Percentiles rank a stretch among this genome's conserved stretches.
These are phyloP conservation scores for Brachystomella parvula DNA, from an alignment of 1,140 invertebrate genomes.

Conservation along the genomic window DNA sequence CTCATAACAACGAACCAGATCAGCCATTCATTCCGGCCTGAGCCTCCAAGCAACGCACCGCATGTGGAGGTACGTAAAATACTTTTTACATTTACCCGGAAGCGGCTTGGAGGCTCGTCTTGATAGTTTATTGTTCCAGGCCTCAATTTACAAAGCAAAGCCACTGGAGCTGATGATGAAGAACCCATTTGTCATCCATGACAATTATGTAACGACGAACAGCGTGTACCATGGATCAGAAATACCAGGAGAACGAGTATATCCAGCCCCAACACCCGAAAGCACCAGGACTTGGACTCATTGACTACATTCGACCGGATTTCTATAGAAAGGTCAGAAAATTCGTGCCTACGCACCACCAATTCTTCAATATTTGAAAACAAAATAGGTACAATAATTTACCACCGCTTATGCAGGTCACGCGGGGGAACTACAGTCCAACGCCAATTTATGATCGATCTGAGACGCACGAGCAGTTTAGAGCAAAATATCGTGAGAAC, in stretches of 20 bases:
- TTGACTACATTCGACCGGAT: slow-evolving; percentile 13
- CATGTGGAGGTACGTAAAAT: not conserved
- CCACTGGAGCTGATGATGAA: slow-evolving; percentile 6
- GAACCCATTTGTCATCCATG: not conserved
- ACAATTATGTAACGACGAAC: slow-evolving; percentile 13
- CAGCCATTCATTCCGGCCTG: not conserved
- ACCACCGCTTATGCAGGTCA: not conserved
- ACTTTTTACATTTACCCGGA: not conserved
- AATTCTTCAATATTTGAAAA: too few species aligned
- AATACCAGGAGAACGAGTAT: slow-evolving; percentile 12
- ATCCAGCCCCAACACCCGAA: slow-evolving; percentile 5
- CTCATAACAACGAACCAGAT: not conserved
- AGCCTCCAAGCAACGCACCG: not conserved
- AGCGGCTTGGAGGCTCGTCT: not conserved
- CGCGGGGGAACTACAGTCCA: not conserved
- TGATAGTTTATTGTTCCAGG: not conserved
- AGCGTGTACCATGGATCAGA: slow-evolving; percentile 8
- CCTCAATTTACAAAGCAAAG: not conserved
- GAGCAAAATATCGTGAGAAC: slow-evolving; percentile 1
- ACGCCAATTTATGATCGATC: slow-evolving; percentile 10
- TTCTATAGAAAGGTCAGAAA: slow-evolving; percentile 14
- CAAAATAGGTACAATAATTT: not conserved
- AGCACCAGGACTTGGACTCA: not conserved
- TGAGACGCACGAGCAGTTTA: slow-evolving; percentile 8
- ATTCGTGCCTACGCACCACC: not conserved